Conservation (phyloP, 2,888 invertebrate genomes). For the Lamellibrachia satsuma region DNA sequence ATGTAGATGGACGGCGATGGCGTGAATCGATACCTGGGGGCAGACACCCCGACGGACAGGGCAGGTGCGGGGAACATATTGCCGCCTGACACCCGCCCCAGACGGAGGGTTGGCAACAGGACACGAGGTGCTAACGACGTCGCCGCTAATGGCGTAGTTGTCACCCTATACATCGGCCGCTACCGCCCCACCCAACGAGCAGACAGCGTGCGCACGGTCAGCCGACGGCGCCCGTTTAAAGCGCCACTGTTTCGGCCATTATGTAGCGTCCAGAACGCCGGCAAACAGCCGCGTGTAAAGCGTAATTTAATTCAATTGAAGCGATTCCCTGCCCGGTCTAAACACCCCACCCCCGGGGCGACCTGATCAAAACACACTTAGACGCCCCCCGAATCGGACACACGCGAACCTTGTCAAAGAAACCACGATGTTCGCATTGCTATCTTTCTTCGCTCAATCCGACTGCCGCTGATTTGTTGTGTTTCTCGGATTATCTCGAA, state of each 20-base stretch:
- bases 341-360: background rate
- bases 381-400: background rate
- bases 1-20: background rate
- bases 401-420: background rate
- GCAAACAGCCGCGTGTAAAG: background rate
- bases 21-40: conserved; percentile 1
- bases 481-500: background rate
- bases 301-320: conserved; percentile 13
- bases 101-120: background rate
- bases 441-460: background rate
- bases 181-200: background rate
- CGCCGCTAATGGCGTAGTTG: background rate
- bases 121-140: conserved; percentile 3
- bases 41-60: background rate
- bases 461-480: background rate
- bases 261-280: background rate
- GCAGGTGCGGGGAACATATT: background rate
- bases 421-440: background rate
- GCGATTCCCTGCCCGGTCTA: background rate
- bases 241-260: background rate
- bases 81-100: background rate
- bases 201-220: background rate
- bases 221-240: background rate
- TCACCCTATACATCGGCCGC: background rate
- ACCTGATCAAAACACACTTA: background rate